Conservation (phyloP, 2,113 vertebrate genomes). For the Romanogobio albipinnatus region DNA sequence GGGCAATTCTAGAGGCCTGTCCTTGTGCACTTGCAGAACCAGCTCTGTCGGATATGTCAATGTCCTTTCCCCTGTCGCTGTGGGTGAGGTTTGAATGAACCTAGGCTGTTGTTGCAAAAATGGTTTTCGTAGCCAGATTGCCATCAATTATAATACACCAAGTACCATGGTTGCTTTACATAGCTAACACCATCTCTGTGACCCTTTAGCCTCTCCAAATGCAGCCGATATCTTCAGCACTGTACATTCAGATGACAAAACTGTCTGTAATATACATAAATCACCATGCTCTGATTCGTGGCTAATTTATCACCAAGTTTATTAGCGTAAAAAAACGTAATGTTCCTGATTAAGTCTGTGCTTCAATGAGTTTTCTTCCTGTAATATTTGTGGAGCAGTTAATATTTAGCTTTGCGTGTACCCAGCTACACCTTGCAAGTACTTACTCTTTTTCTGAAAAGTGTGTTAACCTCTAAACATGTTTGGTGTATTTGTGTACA, state of each 20-base stretch:
- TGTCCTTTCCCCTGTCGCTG: conserved; percentile 70
- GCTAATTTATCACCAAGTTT: conserved; percentile 27
- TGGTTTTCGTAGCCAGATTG: conserved; percentile 54
- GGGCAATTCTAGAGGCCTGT: conserved; percentile 73
- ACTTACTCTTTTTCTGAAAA: conserved; percentile 46
- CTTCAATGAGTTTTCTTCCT: conserved; percentile 24
- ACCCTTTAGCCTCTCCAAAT: not conserved
- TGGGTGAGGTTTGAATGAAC: conserved; percentile 75
- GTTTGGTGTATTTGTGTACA: conserved; percentile 34
- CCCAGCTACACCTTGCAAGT: conserved; percentile 45
- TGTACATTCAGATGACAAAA: not conserved
- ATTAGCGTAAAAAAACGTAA: not conserved
- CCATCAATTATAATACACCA: not conserved
- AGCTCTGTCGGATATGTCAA: conserved; percentile 77
- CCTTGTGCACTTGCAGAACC: conserved; percentile 78
- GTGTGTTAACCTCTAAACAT: conserved; percentile 23
- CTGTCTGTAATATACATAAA: not conserved
- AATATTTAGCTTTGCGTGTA: conserved; percentile 59
- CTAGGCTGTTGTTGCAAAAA: conserved; percentile 60
- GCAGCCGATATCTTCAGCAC: not conserved
- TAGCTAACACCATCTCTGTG: not conserved
- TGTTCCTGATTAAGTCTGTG: not conserved
- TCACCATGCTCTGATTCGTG: not conserved
- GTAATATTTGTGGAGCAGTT: conserved; percentile 52
- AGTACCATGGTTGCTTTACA: not conserved